Conservation (phyloP, 2,113 vertebrate species). For the Ardeotis arabs region DNA sequence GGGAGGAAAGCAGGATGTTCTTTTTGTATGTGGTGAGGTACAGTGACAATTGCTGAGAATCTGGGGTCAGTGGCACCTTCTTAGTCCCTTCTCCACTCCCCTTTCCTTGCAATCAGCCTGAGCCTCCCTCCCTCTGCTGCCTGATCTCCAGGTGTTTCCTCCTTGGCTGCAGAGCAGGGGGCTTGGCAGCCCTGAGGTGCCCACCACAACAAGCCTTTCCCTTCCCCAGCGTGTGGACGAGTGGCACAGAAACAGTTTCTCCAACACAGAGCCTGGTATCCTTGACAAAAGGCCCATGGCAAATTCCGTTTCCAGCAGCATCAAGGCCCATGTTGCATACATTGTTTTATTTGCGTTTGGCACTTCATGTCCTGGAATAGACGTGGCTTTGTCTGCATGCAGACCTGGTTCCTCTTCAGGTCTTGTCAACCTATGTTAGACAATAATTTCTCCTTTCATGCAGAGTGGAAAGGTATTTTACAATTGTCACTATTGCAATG, state of each 20-base stretch:
- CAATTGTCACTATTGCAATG: neutral
- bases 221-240: neutral
- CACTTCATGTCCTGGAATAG: neutral
- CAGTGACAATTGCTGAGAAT: neutral
- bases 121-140: neutral
- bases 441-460: neutral
- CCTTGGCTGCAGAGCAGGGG: neutral
- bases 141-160: fast-evolving
- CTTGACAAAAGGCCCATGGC: neutral
- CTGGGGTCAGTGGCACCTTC: neutral
- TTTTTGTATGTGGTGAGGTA: neutral
- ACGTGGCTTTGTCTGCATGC: fast-evolving
- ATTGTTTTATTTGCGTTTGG: neutral
- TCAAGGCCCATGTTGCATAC: neutral
- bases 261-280: neutral
- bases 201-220: neutral
- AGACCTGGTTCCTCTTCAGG: neutral
- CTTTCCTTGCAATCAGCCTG: neutral
- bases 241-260: neutral
- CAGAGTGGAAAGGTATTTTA: neutral
- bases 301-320: neutral
- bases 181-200: neutral
- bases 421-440: neutral
- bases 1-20: neutral
- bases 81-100: neutral